A percentile compares a stretch with the other conserved stretches of the same genome.
These are phyloP conservation scores for Mellilla xanthometata DNA, from an alignment of 2,888 invertebrate species.

Conservation along the genomic window DNA sequence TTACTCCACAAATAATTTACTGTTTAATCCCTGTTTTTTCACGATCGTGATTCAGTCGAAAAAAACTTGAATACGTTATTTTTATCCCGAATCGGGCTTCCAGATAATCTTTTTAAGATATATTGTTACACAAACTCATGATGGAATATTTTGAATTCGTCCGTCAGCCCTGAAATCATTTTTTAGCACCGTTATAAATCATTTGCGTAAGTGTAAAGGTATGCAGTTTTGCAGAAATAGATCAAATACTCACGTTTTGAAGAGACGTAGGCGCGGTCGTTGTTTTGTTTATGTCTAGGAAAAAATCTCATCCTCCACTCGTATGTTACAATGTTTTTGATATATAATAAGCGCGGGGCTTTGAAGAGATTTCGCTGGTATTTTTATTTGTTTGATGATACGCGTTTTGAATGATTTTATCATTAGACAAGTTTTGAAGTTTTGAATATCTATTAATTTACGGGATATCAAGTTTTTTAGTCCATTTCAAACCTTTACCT, in stretches of 20 bases:
- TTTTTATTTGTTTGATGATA: neutral
- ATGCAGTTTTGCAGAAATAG: slow-evolving; percentile 19
- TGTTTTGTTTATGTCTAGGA: slow-evolving; percentile 11
- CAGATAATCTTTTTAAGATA: neutral
- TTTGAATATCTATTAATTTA: no score
- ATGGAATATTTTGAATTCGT: slow-evolving; percentile 1
- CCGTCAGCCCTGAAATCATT: slow-evolving; percentile 10
- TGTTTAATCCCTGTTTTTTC: no score
- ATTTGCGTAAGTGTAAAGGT: slow-evolving; percentile 9
- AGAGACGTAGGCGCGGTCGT: slow-evolving; percentile 13
- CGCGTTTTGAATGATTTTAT: no score
- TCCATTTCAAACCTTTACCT: no score
- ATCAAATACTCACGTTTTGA: slow-evolving; percentile 13
- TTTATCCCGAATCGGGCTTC: neutral
- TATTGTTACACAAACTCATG: neutral
- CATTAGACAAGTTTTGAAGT: no score
- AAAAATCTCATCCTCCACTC: slow-evolving; percentile 4
- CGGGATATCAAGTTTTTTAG: no score
- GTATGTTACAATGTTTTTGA: neutral
- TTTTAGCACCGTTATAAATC: slow-evolving; percentile 6
- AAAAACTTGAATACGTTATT: neutral
- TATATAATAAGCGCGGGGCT: neutral
- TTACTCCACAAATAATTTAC: no score
- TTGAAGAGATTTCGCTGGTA: neutral
- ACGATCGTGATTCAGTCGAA: no score